phyloP scores from a whole-genome alignment of 2,797 vertebrate genomes.

The Mionectes olivaceus region DNA sequence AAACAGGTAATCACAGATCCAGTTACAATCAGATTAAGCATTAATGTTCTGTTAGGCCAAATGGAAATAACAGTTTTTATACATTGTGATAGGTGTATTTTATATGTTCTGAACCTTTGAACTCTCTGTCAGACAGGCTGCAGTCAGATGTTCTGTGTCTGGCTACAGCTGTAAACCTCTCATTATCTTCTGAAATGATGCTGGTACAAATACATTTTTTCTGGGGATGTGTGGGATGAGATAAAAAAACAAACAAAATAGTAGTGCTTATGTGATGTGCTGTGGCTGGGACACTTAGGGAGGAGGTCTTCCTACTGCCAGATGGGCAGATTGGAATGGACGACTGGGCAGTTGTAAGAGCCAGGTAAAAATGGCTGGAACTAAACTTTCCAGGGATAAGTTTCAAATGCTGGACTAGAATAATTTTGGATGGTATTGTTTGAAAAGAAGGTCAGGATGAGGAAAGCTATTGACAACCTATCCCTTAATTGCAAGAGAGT shows the following conservation, averaged over 20 bases:
- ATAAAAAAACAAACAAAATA: background rate
- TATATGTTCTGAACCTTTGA: background rate
- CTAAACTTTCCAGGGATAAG: background rate
- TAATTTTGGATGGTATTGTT: background rate
- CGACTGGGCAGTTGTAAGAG: background rate
- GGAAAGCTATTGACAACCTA: background rate
- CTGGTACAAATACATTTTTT: background rate
- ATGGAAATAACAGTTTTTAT: background rate
- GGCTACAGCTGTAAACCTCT: background rate
- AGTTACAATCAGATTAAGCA: background rate
- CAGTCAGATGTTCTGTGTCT: background rate
- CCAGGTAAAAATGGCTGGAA: background rate
- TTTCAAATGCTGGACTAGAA: background rate
- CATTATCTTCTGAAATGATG: background rate
- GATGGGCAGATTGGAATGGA: background rate
- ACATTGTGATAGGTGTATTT: background rate
- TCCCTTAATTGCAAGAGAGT: background rate
- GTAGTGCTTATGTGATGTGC: background rate
- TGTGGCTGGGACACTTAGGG: background rate
- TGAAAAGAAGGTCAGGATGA: background rate
- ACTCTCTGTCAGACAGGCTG: background rate
- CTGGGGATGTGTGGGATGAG: accelerated
- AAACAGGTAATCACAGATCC: background rate
- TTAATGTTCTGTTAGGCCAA: background rate
- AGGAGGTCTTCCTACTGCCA: background rate